Evolutionary conservation across 2,113 vertebrate species (phyloP).

Genomic region (Mesocricetus auratus): DNA sequence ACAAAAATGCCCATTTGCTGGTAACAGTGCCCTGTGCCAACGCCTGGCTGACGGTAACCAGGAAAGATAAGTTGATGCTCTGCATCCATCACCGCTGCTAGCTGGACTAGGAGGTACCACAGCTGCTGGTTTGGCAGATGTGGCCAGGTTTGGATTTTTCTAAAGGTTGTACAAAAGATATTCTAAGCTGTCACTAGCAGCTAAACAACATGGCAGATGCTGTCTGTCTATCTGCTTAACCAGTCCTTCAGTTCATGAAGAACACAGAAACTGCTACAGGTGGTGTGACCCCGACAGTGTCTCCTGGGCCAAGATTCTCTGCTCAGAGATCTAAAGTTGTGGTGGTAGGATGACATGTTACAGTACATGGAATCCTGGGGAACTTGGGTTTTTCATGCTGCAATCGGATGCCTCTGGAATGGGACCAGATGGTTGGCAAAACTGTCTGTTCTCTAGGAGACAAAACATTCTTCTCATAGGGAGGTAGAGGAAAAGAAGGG

Average conservation of each 20-base stretch:
- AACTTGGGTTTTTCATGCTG: neutral
- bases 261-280: neutral
- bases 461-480: neutral
- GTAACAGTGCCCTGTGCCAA: conserved; percentile 75
- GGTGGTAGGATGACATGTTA: neutral
- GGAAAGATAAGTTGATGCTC: conserved; percentile 19
- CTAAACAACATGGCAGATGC: neutral
- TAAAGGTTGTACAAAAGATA: conserved; percentile 19
- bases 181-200: neutral
- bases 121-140: neutral
- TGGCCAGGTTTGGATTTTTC: neutral
- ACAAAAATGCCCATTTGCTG: conserved; percentile 85
- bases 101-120: neutral
- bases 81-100: neutral
- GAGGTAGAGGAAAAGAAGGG: neutral
- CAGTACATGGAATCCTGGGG: neutral
- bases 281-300: neutral
- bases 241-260: neutral
- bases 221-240: neutral
- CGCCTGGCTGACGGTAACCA: conserved; percentile 71
- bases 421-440: conserved; percentile 10
- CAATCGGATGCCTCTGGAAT: conserved; percentile 32
- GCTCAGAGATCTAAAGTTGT: neutral
- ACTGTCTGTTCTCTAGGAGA: conserved; percentile 2
- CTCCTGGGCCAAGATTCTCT: neutral